These are phyloP conservation scores for Myotis findleyi DNA, from an alignment of 2,797 vertebrate genomes.

Conservation along the genomic window DNA sequence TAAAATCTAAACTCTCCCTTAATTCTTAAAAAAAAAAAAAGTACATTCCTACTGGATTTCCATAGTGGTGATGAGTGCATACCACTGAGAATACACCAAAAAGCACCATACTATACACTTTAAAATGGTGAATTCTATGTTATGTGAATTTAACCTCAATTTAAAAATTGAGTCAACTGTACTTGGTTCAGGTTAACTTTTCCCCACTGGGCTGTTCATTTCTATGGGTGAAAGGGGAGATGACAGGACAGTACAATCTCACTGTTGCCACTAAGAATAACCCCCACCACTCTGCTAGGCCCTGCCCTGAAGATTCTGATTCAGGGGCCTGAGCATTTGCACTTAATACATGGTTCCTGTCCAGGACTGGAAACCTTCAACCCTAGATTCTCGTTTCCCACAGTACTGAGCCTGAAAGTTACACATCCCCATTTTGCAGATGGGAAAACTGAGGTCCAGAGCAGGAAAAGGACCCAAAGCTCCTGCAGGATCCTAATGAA, in stretches of 20 bases:
- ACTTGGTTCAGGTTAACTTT: background rate
- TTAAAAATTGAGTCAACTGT: background rate
- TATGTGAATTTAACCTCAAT: background rate
- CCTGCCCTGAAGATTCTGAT: background rate
- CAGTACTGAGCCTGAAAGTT: background rate
- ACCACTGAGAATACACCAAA: background rate
- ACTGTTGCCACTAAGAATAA: background rate
- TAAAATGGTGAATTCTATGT: background rate
- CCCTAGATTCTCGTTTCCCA: background rate
- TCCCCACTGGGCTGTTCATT: background rate
- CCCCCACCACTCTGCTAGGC: background rate
- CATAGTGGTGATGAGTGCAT: too few species aligned
- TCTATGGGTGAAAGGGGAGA: background rate
- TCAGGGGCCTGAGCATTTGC: background rate
- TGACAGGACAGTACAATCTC: fast-evolving
- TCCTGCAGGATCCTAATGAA: background rate
- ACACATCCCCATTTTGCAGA: background rate
- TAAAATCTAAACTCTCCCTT: too few species aligned
- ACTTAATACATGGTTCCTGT: fast-evolving
- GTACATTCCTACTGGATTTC: background rate
- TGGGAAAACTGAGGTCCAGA: background rate
- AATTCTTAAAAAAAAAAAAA: background rate
- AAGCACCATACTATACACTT: background rate
- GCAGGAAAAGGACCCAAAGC: background rate
- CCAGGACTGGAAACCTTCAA: background rate